A percentile compares a stretch with the other conserved stretches of the same genome.
Conservation (phyloP, 2,888 invertebrate genomes). For the Nyleta sp. region DNA sequence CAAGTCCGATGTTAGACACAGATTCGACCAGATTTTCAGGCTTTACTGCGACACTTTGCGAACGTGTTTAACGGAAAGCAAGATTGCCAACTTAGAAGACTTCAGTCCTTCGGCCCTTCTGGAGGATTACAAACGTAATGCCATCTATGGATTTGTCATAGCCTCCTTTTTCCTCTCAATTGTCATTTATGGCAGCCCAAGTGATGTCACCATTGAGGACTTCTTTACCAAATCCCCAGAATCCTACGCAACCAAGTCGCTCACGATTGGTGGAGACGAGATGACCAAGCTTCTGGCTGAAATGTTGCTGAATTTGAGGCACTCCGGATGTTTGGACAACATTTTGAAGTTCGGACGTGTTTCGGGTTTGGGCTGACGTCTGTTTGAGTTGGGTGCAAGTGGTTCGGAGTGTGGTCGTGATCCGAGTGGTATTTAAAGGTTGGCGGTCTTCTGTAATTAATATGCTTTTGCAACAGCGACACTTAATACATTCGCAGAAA, state of each 20-base stretch:
- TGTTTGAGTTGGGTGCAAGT: constrained; percentile 1
- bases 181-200: constrained; percentile 32
- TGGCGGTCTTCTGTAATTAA: constrained; percentile 46
- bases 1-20: constrained; percentile 44
- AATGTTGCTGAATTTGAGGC: constrained; percentile 73
- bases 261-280: constrained; percentile 69
- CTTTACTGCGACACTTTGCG: constrained; percentile 72
- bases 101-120: constrained; percentile 72
- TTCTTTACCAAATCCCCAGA: neutral
- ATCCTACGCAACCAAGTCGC: fast-evolving
- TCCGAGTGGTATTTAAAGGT: constrained; percentile 29
- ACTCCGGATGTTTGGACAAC: constrained; percentile 69
- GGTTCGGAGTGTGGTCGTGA: neutral
- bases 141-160: constrained; percentile 72
- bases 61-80: too few relatives aligned
- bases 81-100: constrained; percentile 58
- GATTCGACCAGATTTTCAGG: constrained; percentile 68
- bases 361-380: neutral
- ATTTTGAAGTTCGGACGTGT: constrained; percentile 21
- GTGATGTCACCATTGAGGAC: constrained; percentile 1
- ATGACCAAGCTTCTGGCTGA: constrained; percentile 72
- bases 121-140: constrained; percentile 71
- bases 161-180: constrained; percentile 68
- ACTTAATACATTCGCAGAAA: constrained; percentile 33
- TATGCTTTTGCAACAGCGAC: constrained; percentile 48